These are phyloP conservation scores for Balearica regulorum DNA, from an alignment of 2,797 vertebrate genomes.

Conservation along the genomic window DNA sequence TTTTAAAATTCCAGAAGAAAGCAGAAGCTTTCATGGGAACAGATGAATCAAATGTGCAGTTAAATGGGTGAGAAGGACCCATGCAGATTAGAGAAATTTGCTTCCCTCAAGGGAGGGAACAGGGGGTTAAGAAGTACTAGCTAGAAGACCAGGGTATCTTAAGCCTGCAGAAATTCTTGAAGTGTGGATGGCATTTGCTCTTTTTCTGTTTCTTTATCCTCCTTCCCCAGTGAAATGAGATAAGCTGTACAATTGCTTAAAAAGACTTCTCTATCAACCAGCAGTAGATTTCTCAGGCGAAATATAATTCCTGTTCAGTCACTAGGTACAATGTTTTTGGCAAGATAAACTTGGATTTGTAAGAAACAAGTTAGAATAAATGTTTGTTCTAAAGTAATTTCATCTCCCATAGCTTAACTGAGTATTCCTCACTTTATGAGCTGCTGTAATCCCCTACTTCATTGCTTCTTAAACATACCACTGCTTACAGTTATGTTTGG, in stretches of 20 bases:
- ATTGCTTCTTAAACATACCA: not conserved
- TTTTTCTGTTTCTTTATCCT: not conserved
- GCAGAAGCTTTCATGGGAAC: not conserved
- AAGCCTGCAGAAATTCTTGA: not conserved
- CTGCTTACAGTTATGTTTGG: not conserved
- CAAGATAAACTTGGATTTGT: not conserved
- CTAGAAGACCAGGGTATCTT: not conserved
- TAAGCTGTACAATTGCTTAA: not conserved
- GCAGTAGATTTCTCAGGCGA: not conserved
- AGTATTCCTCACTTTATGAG: not conserved
- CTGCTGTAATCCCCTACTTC: not conserved
- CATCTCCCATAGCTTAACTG: not conserved
- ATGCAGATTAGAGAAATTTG: not conserved
- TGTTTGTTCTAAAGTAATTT: not conserved
- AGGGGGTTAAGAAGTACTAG: not conserved
- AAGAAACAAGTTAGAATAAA: not conserved
- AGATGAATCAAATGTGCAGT: not conserved
- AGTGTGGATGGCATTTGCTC: not conserved
- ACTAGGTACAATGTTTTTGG: not conserved
- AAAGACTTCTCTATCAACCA: not conserved
- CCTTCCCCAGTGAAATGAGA: not conserved
- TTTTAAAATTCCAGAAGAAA: constrained; percentile 28
- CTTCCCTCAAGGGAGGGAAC: not conserved
- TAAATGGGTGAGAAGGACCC: not conserved
- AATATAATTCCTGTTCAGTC: not conserved